phyloP scores from a whole-genome alignment of 2,888 invertebrate species.

The Ophioninae sp. region DNA sequence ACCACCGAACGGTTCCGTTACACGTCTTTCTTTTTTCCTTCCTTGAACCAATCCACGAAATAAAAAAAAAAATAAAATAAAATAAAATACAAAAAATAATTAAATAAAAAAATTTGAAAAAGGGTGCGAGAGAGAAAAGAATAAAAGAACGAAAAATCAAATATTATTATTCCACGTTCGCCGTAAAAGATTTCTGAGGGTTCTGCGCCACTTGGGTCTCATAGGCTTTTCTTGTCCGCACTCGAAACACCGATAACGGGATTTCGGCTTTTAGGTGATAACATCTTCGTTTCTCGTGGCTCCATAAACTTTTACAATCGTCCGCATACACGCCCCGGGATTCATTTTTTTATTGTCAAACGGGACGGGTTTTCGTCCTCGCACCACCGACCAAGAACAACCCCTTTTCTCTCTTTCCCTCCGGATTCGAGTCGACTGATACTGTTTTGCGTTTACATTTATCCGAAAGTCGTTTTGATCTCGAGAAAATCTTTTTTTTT shows the following conservation, averaged over 20 bases:
- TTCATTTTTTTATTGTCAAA: constrained; percentile 28
- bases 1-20: constrained; percentile 57
- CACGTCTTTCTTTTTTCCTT: constrained; percentile 66
- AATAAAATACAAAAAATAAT: too few species aligned
- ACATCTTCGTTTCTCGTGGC: constrained; percentile 76
- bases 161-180: constrained; percentile 58
- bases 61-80: constrained; percentile 67
- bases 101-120: too few species aligned
- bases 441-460: neutral
- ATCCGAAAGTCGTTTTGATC: neutral
- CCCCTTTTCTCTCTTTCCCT: constrained; percentile 14
- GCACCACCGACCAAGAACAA: neutral
- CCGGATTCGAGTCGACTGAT: too few species aligned
- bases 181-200: constrained; percentile 31
- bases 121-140: neutral
- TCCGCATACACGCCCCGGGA: constrained; percentile 38
- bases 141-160: constrained; percentile 68
- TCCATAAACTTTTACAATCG: constrained; percentile 78
- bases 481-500: neutral
- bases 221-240: constrained; percentile 33
- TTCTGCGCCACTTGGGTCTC: constrained; percentile 32
- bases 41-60: constrained; percentile 63
- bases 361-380: neutral
- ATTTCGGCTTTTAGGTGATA: constrained; percentile 73
- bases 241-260: constrained; percentile 72